Conservation (phyloP, 2,113 vertebrate species). For the Lanius collurio region DNA sequence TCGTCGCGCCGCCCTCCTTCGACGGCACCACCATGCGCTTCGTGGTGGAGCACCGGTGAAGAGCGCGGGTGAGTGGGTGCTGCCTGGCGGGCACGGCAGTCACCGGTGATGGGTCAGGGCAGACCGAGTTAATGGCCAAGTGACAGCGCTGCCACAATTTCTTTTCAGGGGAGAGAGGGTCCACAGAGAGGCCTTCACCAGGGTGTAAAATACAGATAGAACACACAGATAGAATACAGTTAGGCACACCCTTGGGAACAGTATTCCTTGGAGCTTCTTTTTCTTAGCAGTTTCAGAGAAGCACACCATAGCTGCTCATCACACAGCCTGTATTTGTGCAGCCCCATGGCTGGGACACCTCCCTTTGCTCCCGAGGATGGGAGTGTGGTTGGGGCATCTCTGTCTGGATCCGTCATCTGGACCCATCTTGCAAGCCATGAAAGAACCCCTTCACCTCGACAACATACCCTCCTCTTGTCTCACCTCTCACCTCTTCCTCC, state of each 20-base stretch:
- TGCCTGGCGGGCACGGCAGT: accelerated
- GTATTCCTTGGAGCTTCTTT: accelerated
- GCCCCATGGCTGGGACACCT: neutral
- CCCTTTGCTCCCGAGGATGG: accelerated
- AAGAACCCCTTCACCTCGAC: accelerated
- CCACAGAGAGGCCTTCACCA: accelerated
- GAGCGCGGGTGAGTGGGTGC: neutral
- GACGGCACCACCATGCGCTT: constrained; percentile 98
- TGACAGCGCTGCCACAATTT: neutral
- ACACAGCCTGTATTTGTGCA: neutral
- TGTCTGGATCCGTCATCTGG: neutral
- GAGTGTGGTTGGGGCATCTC: neutral
- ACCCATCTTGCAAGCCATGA: neutral
- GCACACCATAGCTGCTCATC: accelerated
- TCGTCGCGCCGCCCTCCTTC: constrained; percentile 92
- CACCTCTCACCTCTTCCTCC: neutral
- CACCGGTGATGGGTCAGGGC: accelerated
- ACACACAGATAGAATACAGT: no score
- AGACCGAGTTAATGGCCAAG: accelerated
- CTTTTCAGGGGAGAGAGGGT: no score
- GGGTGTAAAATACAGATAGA: accelerated
- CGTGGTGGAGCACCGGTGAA: constrained; percentile 93
- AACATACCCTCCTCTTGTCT: neutral
- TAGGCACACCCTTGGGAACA: accelerated
- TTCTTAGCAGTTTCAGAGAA: neutral